phyloP scores from a whole-genome alignment of 2,113 vertebrate genomes.

The Hiodon alosoides region DNA sequence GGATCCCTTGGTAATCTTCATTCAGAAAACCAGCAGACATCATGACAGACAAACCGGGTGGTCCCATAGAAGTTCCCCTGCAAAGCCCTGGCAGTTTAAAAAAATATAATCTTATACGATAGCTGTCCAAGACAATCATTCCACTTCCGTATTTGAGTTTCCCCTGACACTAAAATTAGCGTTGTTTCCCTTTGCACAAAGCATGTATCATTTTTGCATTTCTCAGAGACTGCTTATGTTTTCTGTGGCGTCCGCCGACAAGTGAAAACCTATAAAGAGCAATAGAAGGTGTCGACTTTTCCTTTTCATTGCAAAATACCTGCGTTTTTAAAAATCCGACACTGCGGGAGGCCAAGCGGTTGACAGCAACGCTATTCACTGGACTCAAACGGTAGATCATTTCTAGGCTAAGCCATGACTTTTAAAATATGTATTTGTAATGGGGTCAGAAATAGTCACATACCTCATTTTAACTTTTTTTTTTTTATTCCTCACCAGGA shows the following conservation, averaged over 20 bases:
- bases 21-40: background rate
- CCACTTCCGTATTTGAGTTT: no score
- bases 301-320: background rate
- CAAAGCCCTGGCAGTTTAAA: background rate
- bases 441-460: constrained; percentile 11
- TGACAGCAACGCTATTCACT: background rate
- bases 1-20: background rate
- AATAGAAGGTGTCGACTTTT: no score
- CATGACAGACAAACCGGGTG: background rate
- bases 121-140: no score
- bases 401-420: constrained; percentile 3
- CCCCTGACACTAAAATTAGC: no score
- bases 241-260: no score
- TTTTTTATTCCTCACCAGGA: constrained; percentile 6
- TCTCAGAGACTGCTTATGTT: no score
- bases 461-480: background rate
- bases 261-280: no score
- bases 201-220: no score
- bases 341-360: background rate
- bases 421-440: constrained; percentile 7
- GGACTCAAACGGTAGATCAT: background rate
- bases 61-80: background rate
- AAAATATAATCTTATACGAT: no score
- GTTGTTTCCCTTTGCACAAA: no score
- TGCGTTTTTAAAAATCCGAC: background rate